Conservation (phyloP, 1,140 invertebrate species). For the Conus ventricosus region DNA sequence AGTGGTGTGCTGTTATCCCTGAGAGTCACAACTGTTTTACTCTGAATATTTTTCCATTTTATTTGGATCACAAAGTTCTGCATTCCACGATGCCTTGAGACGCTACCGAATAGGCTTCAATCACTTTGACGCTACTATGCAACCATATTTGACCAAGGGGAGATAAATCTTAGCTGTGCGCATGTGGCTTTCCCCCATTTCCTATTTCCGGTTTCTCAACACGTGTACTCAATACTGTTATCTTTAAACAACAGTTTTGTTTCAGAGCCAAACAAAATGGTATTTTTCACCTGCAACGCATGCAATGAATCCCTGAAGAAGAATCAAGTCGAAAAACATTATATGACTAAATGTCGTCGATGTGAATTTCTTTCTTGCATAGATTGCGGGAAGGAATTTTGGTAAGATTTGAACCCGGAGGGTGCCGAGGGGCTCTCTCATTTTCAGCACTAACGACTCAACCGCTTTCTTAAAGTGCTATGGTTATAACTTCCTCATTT, state of each 20-base stretch:
- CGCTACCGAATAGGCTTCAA: no score
- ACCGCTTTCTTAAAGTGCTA: no score
- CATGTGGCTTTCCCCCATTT: not conserved
- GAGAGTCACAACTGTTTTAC: no score
- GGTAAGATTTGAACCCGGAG: slow-evolving; percentile 75
- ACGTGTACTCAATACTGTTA: not conserved
- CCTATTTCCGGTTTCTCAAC: not conserved
- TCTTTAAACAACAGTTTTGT: no score
- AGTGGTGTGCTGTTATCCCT: no score
- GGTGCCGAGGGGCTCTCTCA: not conserved
- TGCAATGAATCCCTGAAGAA: slow-evolving; percentile 94
- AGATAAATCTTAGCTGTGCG: not conserved
- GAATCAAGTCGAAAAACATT: slow-evolving; percentile 92
- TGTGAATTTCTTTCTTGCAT: slow-evolving; percentile 84
- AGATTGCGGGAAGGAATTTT: slow-evolving; percentile 92
- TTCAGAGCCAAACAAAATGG: slow-evolving; percentile 79
- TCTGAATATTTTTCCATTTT: no score
- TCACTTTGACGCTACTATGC: no score
- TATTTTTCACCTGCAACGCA: slow-evolving; percentile 92
- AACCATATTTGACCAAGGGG: no score
- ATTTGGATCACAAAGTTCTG: no score
- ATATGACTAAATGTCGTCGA: slow-evolving; percentile 78
- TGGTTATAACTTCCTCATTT: no score
- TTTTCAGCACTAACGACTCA: no score
- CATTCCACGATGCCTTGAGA: no score